These are phyloP conservation scores for Monarcha castaneiventris DNA, from an alignment of 2,113 vertebrate genomes.

Conservation along the genomic window DNA sequence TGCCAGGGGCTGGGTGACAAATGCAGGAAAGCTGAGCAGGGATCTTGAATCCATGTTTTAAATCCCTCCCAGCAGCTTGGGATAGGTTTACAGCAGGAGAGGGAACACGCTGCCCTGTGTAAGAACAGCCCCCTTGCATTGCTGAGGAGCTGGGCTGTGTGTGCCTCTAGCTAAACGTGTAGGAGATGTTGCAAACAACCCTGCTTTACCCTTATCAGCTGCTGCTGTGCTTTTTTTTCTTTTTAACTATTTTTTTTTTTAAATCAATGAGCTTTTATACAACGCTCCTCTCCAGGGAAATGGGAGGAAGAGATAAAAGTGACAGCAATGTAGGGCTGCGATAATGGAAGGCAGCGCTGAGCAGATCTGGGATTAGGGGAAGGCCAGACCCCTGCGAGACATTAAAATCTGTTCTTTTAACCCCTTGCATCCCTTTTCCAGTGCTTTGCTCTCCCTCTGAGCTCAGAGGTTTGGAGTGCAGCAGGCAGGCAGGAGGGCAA, in stretches of 20 bases:
- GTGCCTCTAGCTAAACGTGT: not conserved
- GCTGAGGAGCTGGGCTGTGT: not conserved
- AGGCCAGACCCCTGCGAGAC: not conserved
- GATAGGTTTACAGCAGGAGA: not conserved
- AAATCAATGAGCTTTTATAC: slow-evolving; percentile 25
- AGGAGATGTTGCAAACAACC: not conserved
- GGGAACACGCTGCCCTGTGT: not conserved
- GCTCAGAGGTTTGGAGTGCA: not conserved
- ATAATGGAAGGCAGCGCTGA: not conserved
- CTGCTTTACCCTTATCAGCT: not conserved
- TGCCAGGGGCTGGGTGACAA: not conserved
- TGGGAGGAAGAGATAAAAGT: slow-evolving; percentile 31
- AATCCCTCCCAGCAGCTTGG: not conserved
- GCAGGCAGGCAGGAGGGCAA: not conserved
- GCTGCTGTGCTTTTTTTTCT: not conserved
- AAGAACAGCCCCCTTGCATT: not conserved
- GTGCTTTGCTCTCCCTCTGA: not conserved
- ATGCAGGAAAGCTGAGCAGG: too few relatives aligned
- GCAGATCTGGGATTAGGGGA: slow-evolving; percentile 31
- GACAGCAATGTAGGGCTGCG: not conserved
- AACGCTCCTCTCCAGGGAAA: slow-evolving; percentile 15
- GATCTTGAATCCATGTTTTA: not conserved
- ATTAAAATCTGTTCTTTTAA: not conserved
- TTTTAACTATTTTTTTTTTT: not conserved
- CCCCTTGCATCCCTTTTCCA: not conserved